A percentile compares a stretch with the other conserved stretches of the same genome.
These are phyloP conservation scores for Polymixis lichenea DNA, from an alignment of 2,888 invertebrate genomes.

Conservation along the genomic window DNA sequence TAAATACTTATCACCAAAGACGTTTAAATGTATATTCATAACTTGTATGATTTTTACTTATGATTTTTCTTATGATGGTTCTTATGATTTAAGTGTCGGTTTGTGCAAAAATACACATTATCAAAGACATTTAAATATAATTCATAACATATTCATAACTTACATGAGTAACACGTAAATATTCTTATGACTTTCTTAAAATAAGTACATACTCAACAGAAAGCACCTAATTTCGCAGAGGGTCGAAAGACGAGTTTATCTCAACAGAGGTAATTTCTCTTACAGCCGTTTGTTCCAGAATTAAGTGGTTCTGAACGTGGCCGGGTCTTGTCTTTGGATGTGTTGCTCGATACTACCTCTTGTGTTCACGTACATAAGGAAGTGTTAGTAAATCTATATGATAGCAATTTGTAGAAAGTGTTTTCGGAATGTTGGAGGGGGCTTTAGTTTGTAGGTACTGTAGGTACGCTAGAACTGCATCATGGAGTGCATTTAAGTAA, in stretches of 20 bases:
- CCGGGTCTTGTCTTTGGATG: constrained; percentile 38
- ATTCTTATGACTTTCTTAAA: constrained; percentile 36
- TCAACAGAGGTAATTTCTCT: constrained; percentile 63
- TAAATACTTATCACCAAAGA: not conserved
- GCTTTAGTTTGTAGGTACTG: not conserved
- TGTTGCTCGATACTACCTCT: constrained; percentile 29
- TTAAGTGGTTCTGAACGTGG: constrained; percentile 65
- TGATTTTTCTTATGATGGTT: constrained; percentile 21
- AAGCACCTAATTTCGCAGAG: constrained; percentile 62
- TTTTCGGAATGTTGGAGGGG: not conserved
- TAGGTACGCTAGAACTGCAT: not conserved
- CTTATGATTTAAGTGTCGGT: no score
- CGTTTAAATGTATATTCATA: not conserved
- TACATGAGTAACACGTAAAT: constrained; percentile 4
- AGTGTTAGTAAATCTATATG: constrained; percentile 21
- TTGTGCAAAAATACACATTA: no score
- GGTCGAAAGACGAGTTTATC: constrained; percentile 67
- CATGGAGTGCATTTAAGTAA: not conserved
- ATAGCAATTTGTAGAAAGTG: constrained; percentile 12
- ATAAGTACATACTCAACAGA: constrained; percentile 50
- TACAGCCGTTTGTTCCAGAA: constrained; percentile 59
- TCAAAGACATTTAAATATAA: no score
- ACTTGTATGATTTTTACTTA: constrained; percentile 5
- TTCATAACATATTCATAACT: not conserved
- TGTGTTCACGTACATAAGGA: constrained; percentile 17